A percentile compares a stretch with the other conserved stretches of the same genome.
Evolutionary conservation across 2,113 vertebrate species (phyloP).

Genomic region (Natator depressus): DNA sequence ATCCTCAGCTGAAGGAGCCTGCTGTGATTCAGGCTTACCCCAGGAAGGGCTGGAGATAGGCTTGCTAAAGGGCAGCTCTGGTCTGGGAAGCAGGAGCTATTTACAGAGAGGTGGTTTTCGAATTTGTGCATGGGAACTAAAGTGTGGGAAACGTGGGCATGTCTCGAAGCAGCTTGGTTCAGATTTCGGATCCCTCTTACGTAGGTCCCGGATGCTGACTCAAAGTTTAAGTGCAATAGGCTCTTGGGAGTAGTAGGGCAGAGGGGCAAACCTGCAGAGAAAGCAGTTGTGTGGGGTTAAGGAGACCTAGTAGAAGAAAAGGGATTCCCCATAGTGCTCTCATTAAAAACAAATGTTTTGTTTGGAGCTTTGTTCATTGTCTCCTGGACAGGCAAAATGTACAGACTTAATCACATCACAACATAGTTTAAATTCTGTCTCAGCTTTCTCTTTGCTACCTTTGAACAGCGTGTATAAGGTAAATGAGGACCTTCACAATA

Average conservation of each 20-base stretch:
- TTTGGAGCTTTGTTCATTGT: background rate
- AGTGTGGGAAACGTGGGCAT: rapidly evolving
- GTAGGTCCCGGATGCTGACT: background rate
- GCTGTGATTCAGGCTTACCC: background rate
- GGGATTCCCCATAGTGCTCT: rapidly evolving
- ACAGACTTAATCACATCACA: background rate
- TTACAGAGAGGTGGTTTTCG: background rate
- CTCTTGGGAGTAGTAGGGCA: background rate
- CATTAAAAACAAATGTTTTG: background rate
- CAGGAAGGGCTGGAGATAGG: background rate
- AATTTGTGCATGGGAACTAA: rapidly evolving
- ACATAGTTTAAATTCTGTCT: background rate
- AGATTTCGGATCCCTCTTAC: background rate
- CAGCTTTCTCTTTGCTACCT: constrained; percentile 9
- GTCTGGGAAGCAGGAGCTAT: background rate
- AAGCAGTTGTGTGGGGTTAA: background rate
- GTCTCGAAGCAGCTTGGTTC: background rate
- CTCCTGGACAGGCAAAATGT: background rate
- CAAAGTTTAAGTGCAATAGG: background rate
- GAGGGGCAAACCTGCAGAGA: rapidly evolving
- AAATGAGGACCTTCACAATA: too few species aligned
- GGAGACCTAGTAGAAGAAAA: background rate
- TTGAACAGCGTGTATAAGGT: background rate
- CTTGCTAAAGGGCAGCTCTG: background rate
- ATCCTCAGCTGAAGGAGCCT: background rate